Percentiles rank a stretch among this genome's conserved stretches.
phyloP scores from a whole-genome alignment of 1,140 invertebrate species.

The Amphibalanus amphitrite region DNA sequence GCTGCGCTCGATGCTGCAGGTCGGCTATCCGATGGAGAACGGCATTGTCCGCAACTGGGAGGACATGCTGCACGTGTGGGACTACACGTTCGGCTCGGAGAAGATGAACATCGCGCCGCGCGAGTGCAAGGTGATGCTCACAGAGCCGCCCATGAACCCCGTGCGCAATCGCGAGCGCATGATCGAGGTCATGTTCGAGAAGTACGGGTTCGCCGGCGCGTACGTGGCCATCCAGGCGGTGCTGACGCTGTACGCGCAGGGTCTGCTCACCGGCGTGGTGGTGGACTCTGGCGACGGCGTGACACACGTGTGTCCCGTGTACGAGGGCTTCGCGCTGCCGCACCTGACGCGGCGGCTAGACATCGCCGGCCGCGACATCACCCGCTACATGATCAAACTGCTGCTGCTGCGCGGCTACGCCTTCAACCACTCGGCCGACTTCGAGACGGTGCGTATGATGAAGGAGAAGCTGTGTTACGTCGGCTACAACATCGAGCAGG shows the following conservation, averaged over 20 bases:
- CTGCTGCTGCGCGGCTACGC: conserved; percentile 89
- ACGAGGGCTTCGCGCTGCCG: conserved; percentile 88
- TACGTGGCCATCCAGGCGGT: conserved; percentile 98
- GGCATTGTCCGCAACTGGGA: conserved; percentile 93
- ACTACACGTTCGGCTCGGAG: conserved; percentile 94
- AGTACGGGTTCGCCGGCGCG: conserved; percentile 86
- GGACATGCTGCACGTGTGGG: conserved; percentile 98
- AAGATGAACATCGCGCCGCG: conserved; percentile 92
- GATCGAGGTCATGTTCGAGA: conserved; percentile 99
- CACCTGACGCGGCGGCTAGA: conserved; percentile 89
- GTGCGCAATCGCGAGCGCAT: conserved; percentile 95
- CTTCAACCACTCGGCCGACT: conserved; percentile 99
- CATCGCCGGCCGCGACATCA: conserved; percentile 96
- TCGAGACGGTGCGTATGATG: conserved; percentile 97
- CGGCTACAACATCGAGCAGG: conserved; percentile 96
- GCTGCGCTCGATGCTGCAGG: conserved; percentile 88
- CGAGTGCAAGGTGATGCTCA: conserved; percentile 90
- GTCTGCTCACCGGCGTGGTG: conserved; percentile 90
- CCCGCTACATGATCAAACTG: conserved; percentile 94
- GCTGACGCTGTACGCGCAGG: conserved; percentile 94
- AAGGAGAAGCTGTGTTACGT: conserved; percentile 99
- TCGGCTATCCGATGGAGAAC: conserved; percentile 99
- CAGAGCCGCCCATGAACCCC: conserved; percentile 99
- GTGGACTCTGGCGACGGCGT: conserved; percentile 98
- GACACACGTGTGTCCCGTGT: conserved; percentile 98